Base-by-base conservation (phyloP, 1,140 invertebrate genomes). In the Drosophila sulfurigaster region DNA sequence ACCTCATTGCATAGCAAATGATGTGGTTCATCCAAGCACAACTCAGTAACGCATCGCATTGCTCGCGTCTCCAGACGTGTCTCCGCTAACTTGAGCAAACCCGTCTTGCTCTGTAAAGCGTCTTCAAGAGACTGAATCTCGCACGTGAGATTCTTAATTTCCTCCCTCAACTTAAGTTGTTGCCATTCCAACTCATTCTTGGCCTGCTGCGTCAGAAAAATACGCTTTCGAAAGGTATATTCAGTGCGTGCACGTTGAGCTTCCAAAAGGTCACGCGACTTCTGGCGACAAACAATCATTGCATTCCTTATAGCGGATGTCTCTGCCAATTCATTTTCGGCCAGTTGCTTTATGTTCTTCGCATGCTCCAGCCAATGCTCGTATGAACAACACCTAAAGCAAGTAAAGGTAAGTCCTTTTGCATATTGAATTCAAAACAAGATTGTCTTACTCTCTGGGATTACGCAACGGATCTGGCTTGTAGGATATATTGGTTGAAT, bases 131-230 rank as follows among this genome's bases (percentile, higher is more conserved):
- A 93, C 30, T 93, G 93, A 30, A 97, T 94, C 92, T 98, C 97
- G 66, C 95, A 95, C n/a, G 94, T 92, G 4, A 96, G 92, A 79
- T 94, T 94, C 57, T 96, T 95, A 95, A 98, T 97, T 92, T 98
- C 97, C 63, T 96, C 95, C 82, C 96, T 94, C 93, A 97, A 96
- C 95, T 96, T 97, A 67, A 95, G 93, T 81, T 96, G 96, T 93
- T 98, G 97, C 97, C 97, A 98, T 67, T 97, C 95, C 10, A 98
- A 93, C 91, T 98, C 97, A 86, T 97, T 97, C 66, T 95, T 94
- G 1, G 96, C 95, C 77, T 96, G 94, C 85, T 96, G 95, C 4
- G 96, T 97, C 81, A 98, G 96, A 89, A 98, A 97, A 45, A 98
- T 96, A 66, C 97, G 94, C 90, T 95, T 95, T 5, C 96, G 93